Base-by-base conservation (phyloP, 1,140 invertebrate species). In the Myzus persicae region DNA sequence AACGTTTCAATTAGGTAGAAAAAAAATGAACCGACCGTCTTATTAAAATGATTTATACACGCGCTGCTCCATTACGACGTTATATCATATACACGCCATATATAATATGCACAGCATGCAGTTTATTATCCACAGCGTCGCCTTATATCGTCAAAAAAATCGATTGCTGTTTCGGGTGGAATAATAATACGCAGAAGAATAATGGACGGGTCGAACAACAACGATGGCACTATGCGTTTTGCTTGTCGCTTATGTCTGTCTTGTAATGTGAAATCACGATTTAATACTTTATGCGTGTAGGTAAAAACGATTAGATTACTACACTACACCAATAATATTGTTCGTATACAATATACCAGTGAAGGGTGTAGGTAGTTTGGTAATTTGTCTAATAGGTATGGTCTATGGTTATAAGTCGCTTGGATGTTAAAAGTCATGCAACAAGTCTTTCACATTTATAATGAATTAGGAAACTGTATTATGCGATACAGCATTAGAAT, bases 31-130 rank as follows among this genome's bases (percentile, higher is more conserved):
- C 26, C 26, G 1, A 85, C 26, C 26, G 11, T 85, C 84, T 85
- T 85, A 85, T 85, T 85, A 85, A 85, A 85, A 85, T 85, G 84
- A 85, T 85, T 85, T 85, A 85, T 85, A 31, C 40, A 85, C 1
- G 36, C n/a, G 14, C 36, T 44, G 9, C 26, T 24, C 24, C 40
- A 31, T 24, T 31, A 31, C 82, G 59, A 67, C 11, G 26, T 42
- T 85, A 11, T 85, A 85, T 31, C 42, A 18, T 42, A 38, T 24
- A 22, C 76, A 7, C 8, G 5, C 5, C 31, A 44, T 84, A 85
- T 44, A 44, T 44, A 85, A n/a, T 42, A 85, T 85, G 4, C 20
- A 82, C 36, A 18, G 38, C 31, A n/a, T 44, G 9, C 59, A 76
- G 59, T 26, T 85, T 85, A 85, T 85, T 85, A 85, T 85, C 24